Evolutionary conservation across 2,113 vertebrate species (phyloP), one percentile per base, ranked within the genome.

Genomic region (Spilogale gracilis): DNA sequence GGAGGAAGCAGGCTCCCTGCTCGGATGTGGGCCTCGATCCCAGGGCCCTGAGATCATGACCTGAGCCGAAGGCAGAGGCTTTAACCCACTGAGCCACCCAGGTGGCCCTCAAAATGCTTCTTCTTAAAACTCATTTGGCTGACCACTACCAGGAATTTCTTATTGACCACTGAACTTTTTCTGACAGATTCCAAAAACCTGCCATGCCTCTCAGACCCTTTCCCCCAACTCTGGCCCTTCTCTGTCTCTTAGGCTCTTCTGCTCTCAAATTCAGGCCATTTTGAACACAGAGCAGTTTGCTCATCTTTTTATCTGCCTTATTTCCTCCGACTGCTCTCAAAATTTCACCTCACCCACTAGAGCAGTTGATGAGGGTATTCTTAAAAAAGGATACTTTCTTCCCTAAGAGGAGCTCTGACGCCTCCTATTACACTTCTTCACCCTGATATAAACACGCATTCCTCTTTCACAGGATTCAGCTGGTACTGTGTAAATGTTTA

Each of bases 401-500:
- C 63, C 79, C n/a, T 38, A 14, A 73, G 14, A 78, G 32, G 13
- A 89, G 54, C 54, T 89, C n/a, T 84, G 56, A 89, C 50, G 17
- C 17, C 48, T 74, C 32, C 48, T 88, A 27, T 56, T 91, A 71
- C 8, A 86, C 56, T 89, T 73, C 61, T 86, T 89, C 9, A n/a
- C 8, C 5, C 7, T 63, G 32, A 82, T 4, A 65, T 14, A 60
- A 3, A 61, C 61, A 89, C 20, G 38, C 43, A 12, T 11, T 56
- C 50, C 50, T 54, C 84, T 87, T 84, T 85, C 76, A 96, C 69
- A 93, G 54, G 38, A 89, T 92, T 82, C 17, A 25, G 5, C 61
- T 63, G 76, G 7, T 82, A 30, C 45, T 65, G 13, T 14, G 23
- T 50, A 79, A 32, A 95, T 7, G 48, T 97, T 90, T 73, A 56